phyloP scores from a whole-genome alignment of 2,888 invertebrate genomes.

The Folsomia candida region DNA sequence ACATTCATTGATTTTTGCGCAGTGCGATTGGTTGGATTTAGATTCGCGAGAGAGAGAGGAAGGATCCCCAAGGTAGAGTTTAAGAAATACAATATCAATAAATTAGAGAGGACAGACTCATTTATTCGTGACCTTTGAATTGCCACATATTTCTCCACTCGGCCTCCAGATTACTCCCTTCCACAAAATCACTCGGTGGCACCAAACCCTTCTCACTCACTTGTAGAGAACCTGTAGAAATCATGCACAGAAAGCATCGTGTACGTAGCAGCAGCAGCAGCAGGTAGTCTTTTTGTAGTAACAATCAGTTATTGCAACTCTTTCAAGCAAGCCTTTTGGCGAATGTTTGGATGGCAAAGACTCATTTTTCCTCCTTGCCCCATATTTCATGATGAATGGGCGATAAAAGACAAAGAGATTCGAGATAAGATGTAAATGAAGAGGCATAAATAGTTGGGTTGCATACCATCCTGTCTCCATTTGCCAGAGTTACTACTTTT shows the following conservation, averaged over 20 bases:
- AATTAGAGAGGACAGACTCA: conserved; percentile 14
- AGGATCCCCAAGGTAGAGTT: conserved; percentile 13
- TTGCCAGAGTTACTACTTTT: too few relatives aligned
- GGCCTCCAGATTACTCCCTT: background rate
- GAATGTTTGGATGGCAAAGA: background rate
- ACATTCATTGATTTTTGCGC: conserved; percentile 3
- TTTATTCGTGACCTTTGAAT: conserved; percentile 19
- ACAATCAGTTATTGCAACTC: background rate
- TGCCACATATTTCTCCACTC: background rate
- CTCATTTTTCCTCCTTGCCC: background rate
- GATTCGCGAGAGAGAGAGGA: background rate
- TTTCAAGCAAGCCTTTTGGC: too few relatives aligned
- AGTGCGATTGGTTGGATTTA: background rate
- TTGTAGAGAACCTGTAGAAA: too few relatives aligned
- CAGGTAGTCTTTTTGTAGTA: background rate
- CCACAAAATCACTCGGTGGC: background rate
- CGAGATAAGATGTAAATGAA: background rate
- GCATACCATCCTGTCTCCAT: too few relatives aligned
- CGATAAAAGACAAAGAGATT: background rate
- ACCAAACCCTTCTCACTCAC: too few relatives aligned
- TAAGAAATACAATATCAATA: conserved; percentile 21
- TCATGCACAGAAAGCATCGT: background rate
- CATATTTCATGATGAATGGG: background rate
- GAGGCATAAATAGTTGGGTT: background rate
- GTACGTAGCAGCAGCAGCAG: background rate